phyloP scores from a whole-genome alignment of 2,888 invertebrate species.

The Cerastoderma edule region DNA sequence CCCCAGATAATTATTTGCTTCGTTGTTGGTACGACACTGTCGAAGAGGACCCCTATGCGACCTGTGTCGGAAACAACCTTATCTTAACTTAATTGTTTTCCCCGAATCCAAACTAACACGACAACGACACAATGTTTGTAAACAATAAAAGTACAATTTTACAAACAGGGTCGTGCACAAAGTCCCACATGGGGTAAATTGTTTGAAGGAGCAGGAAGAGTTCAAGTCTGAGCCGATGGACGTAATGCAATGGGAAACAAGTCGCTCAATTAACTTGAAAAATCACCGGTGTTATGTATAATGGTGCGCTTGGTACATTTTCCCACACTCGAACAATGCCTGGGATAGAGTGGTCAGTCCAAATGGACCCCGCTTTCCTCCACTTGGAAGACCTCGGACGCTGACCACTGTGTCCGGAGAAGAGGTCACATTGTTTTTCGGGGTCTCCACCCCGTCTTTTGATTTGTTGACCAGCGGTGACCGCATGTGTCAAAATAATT shows the following conservation, averaged over 20 bases:
- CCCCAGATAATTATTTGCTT: too few species aligned
- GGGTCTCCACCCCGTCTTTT: constrained; percentile 36
- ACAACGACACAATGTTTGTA: too few species aligned
- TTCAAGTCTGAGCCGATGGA: neutral
- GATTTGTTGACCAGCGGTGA: constrained; percentile 43
- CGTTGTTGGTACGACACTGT: too few species aligned
- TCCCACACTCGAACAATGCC: constrained; percentile 56
- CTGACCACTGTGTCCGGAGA: constrained; percentile 30
- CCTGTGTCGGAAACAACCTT: too few species aligned
- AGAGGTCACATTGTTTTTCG: constrained; percentile 42
- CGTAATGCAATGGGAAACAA: constrained; percentile 30
- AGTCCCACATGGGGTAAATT: too few species aligned
- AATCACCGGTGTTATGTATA: constrained; percentile 46
- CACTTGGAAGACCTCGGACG: constrained; percentile 8
- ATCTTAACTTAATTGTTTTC: too few species aligned
- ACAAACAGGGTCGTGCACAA: too few species aligned
- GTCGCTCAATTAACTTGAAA: constrained; percentile 53
- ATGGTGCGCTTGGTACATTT: constrained; percentile 44
- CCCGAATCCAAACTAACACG: too few species aligned
- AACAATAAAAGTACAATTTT: too few species aligned
- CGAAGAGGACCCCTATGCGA: too few species aligned
- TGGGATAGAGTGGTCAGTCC: constrained; percentile 15
- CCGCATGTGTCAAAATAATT: constrained; percentile 58
- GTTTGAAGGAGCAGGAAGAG: too few species aligned
- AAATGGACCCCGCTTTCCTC: too few species aligned